phyloP scores from a whole-genome alignment of 2,888 invertebrate genomes.

The Microplitis deprimator region DNA sequence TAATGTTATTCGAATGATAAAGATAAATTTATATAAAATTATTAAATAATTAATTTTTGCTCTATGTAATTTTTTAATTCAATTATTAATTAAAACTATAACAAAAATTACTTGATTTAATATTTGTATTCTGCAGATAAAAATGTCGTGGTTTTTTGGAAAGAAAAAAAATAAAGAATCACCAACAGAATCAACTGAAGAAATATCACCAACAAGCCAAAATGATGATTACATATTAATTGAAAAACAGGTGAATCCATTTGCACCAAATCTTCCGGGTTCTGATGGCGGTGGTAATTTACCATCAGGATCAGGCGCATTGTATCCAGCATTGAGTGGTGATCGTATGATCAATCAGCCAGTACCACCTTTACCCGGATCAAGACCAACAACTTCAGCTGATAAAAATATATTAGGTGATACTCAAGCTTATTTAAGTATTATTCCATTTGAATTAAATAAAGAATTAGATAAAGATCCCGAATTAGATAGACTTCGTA shows the following conservation, averaged over 20 bases:
- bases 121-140: neutral
- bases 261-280: constrained; percentile 35
- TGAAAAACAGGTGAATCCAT: constrained; percentile 51
- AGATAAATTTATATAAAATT: too few relatives aligned
- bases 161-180: constrained; percentile 66
- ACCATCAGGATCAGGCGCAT: constrained; percentile 40
- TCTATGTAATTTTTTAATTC: too few relatives aligned
- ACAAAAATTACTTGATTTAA: neutral
- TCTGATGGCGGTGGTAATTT: constrained; percentile 28
- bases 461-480: constrained; percentile 73
- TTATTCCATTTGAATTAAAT: constrained; percentile 74
- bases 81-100: neutral
- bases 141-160: constrained; percentile 69
- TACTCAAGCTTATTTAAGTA: constrained; percentile 71
- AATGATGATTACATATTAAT: constrained; percentile 61
- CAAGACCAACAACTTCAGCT: constrained; percentile 41
- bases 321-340: constrained; percentile 59
- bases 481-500: constrained; percentile 70
- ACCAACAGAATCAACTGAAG: constrained; percentile 59
- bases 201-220: constrained; percentile 48
- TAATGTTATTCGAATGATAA: too few relatives aligned
- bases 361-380: constrained; percentile 47
- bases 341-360: constrained; percentile 33
- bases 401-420: constrained; percentile 46
- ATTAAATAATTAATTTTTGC: too few relatives aligned